Percentiles rank a stretch among this genome's conserved stretches.
phyloP scores from a whole-genome alignment of 2,797 vertebrate species.

The Lagorchestes hirsutus region DNA sequence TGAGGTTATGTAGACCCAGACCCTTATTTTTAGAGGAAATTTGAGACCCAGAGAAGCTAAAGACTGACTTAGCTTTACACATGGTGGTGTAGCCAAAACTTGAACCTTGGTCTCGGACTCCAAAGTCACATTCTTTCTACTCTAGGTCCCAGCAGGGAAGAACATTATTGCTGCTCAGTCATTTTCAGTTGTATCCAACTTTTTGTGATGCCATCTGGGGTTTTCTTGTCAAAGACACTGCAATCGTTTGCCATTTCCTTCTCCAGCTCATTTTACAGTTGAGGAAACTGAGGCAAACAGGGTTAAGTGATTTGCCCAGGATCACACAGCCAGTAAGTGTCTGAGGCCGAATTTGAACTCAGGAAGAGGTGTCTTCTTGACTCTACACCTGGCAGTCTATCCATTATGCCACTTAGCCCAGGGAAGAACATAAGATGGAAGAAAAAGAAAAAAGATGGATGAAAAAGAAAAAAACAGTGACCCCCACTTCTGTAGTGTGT shows the following conservation, averaged over 20 bases:
- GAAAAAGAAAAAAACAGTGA: neutral
- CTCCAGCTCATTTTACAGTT: neutral
- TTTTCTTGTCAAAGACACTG: neutral
- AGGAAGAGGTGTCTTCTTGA: neutral
- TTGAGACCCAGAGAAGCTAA: neutral
- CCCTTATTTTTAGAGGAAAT: neutral
- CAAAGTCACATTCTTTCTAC: neutral
- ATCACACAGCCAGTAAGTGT: neutral
- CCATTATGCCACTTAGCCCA: neutral
- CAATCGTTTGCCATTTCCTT: neutral
- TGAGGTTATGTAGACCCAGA: neutral
- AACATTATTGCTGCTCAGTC: neutral
- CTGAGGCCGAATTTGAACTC: neutral
- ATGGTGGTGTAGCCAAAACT: neutral
- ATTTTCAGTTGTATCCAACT: neutral
- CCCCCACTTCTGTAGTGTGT: conserved; percentile 1
- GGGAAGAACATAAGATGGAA: neutral
- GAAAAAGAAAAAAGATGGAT: neutral
- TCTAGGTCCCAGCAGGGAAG: neutral
- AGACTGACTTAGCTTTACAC: neutral
- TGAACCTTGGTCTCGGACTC: neutral
- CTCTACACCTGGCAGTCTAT: neutral
- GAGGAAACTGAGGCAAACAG: neutral
- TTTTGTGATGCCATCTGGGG: neutral
- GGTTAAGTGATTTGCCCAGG: neutral